phyloP scores from a whole-genome alignment of 2,888 invertebrate genomes.

The Amblyteles armatorius region DNA sequence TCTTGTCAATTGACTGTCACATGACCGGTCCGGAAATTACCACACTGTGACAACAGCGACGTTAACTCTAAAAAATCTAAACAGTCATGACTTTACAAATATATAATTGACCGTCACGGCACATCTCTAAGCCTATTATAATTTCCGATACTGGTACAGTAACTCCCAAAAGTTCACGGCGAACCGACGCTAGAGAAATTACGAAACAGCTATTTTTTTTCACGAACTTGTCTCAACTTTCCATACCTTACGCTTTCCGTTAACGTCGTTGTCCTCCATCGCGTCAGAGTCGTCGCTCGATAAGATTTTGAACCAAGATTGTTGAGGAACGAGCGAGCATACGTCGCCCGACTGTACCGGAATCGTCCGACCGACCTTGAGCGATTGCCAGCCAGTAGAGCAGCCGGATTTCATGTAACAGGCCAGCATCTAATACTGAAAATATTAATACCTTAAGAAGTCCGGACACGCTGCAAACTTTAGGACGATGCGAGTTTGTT shows the following conservation, averaged over 20 bases:
- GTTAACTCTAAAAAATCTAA: too few relatives aligned
- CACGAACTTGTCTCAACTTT: background rate
- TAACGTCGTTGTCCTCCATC: conserved; percentile 51
- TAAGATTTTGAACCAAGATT: conserved; percentile 77
- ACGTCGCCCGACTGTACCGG: conserved; percentile 74
- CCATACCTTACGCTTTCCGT: conserved; percentile 66
- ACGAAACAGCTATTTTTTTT: background rate
- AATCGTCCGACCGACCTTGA: conserved; percentile 70
- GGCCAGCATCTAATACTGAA: conserved; percentile 72
- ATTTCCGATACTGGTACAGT: too few relatives aligned
- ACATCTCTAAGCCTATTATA: too few relatives aligned
- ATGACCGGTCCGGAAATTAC: too few relatives aligned
- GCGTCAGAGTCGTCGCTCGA: conserved; percentile 24
- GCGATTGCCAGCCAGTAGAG: conserved; percentile 71
- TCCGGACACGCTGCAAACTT: conserved; percentile 17
- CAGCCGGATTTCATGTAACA: conserved; percentile 73
- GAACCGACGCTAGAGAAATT: background rate
- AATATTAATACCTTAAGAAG: conserved; percentile 66
- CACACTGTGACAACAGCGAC: too few relatives aligned
- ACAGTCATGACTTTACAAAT: too few relatives aligned
- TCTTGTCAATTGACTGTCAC: too few relatives aligned
- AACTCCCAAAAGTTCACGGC: background rate
- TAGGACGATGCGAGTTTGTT: background rate
- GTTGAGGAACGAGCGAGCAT: conserved; percentile 74
- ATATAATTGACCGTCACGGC: too few relatives aligned